phyloP scores from a whole-genome alignment of 2,888 invertebrate genomes.

The Rhagonycha fulva region DNA sequence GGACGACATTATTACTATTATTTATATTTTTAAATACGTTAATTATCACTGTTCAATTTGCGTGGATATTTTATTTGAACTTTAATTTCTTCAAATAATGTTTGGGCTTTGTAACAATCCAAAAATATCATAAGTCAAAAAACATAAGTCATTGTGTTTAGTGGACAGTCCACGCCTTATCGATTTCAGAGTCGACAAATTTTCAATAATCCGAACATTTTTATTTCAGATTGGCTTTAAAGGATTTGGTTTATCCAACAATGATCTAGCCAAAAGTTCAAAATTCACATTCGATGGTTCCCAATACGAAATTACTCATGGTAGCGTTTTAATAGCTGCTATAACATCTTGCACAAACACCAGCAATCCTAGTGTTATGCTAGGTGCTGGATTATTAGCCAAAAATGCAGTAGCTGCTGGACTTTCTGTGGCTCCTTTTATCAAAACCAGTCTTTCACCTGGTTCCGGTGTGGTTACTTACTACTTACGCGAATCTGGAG shows the following conservation, averaged over 20 bases:
- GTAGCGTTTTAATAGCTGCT: slow-evolving; percentile 95
- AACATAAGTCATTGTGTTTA: no score
- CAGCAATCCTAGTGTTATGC: slow-evolving; percentile 97
- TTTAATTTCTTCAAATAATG: no score
- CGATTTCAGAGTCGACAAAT: no score
- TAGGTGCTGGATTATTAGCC: slow-evolving; percentile 91
- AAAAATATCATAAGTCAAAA: no score
- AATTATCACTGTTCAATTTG: no score
- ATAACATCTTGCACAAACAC: slow-evolving; percentile 99
- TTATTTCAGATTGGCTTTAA: slow-evolving; percentile 81
- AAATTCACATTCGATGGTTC: slow-evolving; percentile 82
- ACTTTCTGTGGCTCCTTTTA: slow-evolving; percentile 85
- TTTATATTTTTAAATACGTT: no score
- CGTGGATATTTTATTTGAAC: no score
- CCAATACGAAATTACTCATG: slow-evolving; percentile 81
- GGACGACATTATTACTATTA: no score
- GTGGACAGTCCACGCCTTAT: no score
- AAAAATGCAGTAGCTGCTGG: slow-evolving; percentile 94
- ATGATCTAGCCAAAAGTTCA: slow-evolving; percentile 66
- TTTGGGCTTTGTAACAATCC: no score
- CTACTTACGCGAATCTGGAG: slow-evolving; percentile 80
- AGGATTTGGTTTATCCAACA: slow-evolving; percentile 79
- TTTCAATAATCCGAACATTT: no score
- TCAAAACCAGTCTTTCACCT: slow-evolving; percentile 96
- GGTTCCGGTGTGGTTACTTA: slow-evolving; percentile 53